Evolutionary conservation across 2,797 vertebrate genomes (phyloP).

Genomic region (Arrhamphus sclerolepis): DNA sequence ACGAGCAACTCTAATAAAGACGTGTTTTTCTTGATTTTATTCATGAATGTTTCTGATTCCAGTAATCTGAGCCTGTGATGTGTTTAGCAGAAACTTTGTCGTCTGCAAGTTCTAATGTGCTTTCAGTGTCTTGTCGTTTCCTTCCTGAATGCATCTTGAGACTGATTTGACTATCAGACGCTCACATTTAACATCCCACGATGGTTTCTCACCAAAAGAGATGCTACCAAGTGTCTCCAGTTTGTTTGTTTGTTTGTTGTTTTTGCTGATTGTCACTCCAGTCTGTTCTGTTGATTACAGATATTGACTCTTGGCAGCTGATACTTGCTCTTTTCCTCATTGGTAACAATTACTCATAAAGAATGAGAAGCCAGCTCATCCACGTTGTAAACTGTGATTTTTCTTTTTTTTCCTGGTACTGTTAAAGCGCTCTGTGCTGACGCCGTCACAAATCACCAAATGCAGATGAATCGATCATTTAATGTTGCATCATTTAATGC

Average conservation of each 20-base stretch:
- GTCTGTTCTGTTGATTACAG: slow-evolving; percentile 19
- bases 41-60: too few species aligned
- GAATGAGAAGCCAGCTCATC: slow-evolving; percentile 3
- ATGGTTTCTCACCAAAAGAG: background rate
- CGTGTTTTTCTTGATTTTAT: too few species aligned
- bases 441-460: background rate
- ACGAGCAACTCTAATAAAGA: too few species aligned
- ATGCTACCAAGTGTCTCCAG: slow-evolving; percentile 15
- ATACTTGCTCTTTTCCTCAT: slow-evolving; percentile 8
- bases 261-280: slow-evolving; percentile 4
- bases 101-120: too few species aligned
- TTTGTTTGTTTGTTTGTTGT: background rate
- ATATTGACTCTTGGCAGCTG: slow-evolving; percentile 23
- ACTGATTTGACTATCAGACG: background rate
- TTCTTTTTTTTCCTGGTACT: background rate
- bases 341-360: slow-evolving; percentile 25
- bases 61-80: too few species aligned
- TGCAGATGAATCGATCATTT: too few species aligned
- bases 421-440: background rate
- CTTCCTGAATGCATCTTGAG: too few species aligned
- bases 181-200: background rate
- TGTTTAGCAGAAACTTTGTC: too few species aligned
- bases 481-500: too few species aligned
- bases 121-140: too few species aligned
- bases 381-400: background rate